These are phyloP conservation scores for Chrysomela aeneicollis DNA, from an alignment of 2,888 invertebrate genomes.

Conservation along the genomic window DNA sequence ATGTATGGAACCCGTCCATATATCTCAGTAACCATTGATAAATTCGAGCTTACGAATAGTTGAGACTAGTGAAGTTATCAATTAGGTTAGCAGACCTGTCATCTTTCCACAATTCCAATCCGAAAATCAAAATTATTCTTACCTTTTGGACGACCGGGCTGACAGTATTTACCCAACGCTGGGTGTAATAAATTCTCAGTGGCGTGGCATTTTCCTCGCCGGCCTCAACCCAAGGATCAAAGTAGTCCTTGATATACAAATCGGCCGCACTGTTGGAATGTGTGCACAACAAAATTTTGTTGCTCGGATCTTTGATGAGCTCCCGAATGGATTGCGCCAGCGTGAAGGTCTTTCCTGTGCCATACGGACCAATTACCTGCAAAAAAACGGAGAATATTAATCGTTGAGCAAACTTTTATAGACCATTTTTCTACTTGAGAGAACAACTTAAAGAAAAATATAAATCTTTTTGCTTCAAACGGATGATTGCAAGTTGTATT, in stretches of 20 bases:
- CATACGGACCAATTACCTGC: conserved; percentile 73
- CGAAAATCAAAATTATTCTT: background rate
- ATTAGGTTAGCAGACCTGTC: too few relatives aligned
- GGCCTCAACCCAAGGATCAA: conserved; percentile 77
- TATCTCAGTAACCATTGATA: too few relatives aligned
- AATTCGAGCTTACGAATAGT: too few relatives aligned
- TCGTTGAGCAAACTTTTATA: too few relatives aligned
- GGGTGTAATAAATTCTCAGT: conserved; percentile 80
- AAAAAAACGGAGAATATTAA: background rate
- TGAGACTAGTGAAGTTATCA: too few relatives aligned
- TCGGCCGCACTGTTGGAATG: conserved; percentile 90
- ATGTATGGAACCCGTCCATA: too few relatives aligned
- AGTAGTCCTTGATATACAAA: conserved; percentile 83
- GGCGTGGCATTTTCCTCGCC: conserved; percentile 74
- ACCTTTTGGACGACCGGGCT: conserved; percentile 73
- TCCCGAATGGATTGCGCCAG: conserved; percentile 77
- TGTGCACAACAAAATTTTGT: conserved; percentile 81
- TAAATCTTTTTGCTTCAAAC: too few relatives aligned
- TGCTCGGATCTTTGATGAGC: conserved; percentile 68
- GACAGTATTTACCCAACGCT: conserved; percentile 81
- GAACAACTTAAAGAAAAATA: too few relatives aligned
- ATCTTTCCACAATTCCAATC: conserved; percentile 1
- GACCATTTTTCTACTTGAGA: too few relatives aligned
- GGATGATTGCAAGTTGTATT: too few relatives aligned
- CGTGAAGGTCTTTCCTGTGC: conserved; percentile 89